Evolutionary conservation across 2,888 invertebrate genomes (phyloP), one percentile per base, ranked within the genome.

Genomic region (Eudasyphora cyanicolor): DNA sequence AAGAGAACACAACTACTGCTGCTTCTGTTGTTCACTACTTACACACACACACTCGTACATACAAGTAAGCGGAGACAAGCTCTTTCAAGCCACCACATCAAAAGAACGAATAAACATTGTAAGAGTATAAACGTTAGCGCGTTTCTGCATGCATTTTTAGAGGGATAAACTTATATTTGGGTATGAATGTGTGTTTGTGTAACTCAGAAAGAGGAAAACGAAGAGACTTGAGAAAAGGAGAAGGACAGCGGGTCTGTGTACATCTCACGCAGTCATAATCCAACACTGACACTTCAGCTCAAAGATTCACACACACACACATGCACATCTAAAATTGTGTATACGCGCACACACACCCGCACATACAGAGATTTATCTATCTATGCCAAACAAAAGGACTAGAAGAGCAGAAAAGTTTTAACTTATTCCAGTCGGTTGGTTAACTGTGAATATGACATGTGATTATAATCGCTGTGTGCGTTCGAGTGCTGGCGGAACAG

Each of bases 401-500:
- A 14, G 35, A 75, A 17, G 73, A 19, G 3, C 32, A 64, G 57
- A 49, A 84, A 80, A 84, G 57, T 76, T 81, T 80, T 81, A 77
- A 78, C 64, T 84, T 81, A 38, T 84, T 84, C 60, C 75, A 84
- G 80, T 83, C 82, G 81, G 79, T 83, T 85, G 79, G 79, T 69
- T 74, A 76, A 79, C 73, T 75, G 35, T 71, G 51, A 75, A 49
- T 77, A 73, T 82, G 81, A 77, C 79, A 82, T 77, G 49, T 54
- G 73, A 79, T 57, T 75, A 38, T 29, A 69, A 10, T 45, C 76
- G 71, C 73, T 57, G 45, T 67, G 49, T 45, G 45, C 21, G n/a
- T n/a, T n/a, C n/a, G n/a, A n/a, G n/a, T n/a, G n/a, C n/a, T n/a
- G n/a, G n/a, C n/a, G n/a, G n/a, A n/a, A n/a, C n/a, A n/a, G n/a